A percentile compares a stretch with the other conserved stretches of the same genome.
phyloP scores from a whole-genome alignment of 1,140 invertebrate genomes.

The Gonioctena quinquepunctata region DNA sequence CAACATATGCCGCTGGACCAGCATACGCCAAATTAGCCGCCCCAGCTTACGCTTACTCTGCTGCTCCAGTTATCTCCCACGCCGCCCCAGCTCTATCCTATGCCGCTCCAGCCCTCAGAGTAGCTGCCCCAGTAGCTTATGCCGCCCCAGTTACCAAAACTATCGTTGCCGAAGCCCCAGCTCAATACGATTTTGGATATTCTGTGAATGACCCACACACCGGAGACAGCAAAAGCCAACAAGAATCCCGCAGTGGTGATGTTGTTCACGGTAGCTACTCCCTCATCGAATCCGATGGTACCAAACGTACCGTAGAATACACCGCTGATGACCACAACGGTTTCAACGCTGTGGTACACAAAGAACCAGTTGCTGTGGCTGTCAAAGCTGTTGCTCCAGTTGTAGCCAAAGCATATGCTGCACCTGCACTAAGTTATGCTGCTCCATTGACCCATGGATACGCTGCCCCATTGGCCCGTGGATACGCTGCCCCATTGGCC shows the following conservation, averaged over 20 bases:
- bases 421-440: not conserved
- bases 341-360: constrained; percentile 36
- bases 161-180: constrained; percentile 56
- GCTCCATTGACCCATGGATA: constrained; percentile 4
- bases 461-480: constrained; percentile 16
- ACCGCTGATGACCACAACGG: constrained; percentile 59
- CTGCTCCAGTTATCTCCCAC: not conserved
- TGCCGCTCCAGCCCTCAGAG: not conserved
- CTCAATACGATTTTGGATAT: constrained; percentile 12
- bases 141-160: constrained; percentile 22
- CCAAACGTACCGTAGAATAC: constrained; percentile 59
- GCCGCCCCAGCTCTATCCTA: constrained; percentile 6
- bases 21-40: not conserved
- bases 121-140: constrained; percentile 2
- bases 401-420: constrained; percentile 32
- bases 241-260: not conserved
- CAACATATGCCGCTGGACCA: not conserved
- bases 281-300: constrained; percentile 59
- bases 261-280: constrained; percentile 53
- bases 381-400: constrained; percentile 18
- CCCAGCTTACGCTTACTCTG: not conserved
- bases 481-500: not conserved
- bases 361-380: constrained; percentile 43
- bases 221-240: constrained; percentile 39
- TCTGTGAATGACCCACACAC: constrained; percentile 7